Percentiles rank a stretch among this genome's conserved stretches.
Conservation (phyloP, 2,797 vertebrate species). For the Myiotriccus ornatus region DNA sequence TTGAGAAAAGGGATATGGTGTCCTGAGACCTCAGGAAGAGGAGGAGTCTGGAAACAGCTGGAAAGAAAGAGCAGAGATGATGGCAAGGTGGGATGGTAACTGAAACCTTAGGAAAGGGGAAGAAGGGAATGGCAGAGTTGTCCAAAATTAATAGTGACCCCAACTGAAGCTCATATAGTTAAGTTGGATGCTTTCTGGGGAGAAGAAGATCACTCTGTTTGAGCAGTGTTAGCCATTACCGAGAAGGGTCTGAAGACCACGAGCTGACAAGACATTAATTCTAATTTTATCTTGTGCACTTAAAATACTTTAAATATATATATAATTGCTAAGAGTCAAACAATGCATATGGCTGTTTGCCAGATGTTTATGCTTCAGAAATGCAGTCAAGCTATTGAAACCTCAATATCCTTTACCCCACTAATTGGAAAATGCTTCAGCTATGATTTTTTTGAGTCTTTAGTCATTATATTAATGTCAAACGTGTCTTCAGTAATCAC, state of each 20-base stretch:
- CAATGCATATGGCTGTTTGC: neutral
- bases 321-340: neutral
- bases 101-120: neutral
- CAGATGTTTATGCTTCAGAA: neutral
- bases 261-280: neutral
- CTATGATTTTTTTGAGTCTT: neutral
- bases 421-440: neutral
- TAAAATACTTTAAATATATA: neutral
- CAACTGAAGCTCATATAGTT: neutral
- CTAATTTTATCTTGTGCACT: neutral
- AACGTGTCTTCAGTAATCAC: neutral
- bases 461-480: neutral
- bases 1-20: neutral
- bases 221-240: neutral
- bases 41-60: neutral
- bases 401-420: neutral
- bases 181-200: neutral
- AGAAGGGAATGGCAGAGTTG: neutral
- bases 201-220: neutral
- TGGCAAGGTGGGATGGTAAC: neutral
- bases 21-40: neutral
- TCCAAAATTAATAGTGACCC: neutral
- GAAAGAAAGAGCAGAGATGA: neutral
- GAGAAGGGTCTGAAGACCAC: neutral
- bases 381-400: neutral